These are phyloP conservation scores for Rotaria magnacalcarata DNA, from an alignment of 2,888 invertebrate species.

Conservation along the genomic window DNA sequence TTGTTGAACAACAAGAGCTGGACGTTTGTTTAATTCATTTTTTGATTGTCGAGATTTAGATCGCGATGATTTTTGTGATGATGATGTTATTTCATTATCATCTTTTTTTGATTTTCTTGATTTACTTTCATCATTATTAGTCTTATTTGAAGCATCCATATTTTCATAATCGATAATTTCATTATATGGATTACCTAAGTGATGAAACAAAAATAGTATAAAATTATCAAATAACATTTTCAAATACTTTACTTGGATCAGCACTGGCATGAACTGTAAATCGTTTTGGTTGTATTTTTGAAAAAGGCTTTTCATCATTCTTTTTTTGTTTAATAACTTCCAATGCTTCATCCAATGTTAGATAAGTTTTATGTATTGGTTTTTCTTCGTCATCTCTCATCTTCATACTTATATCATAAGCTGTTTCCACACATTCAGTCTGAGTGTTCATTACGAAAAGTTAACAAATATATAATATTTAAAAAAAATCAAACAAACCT, in stretches of 20 bases:
- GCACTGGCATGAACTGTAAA: constrained; percentile 5
- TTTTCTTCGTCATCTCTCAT: neutral
- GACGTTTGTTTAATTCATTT: neutral
- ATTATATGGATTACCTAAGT: constrained; percentile 22
- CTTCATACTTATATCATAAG: constrained; percentile 12
- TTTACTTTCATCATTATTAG: neutral
- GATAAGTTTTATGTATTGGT: neutral
- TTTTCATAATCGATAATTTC: constrained; percentile 30
- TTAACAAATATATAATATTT: neutral
- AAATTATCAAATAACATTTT: neutral
- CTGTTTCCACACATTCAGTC: constrained; percentile 4
- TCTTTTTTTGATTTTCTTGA: neutral
- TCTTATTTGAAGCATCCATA: neutral
- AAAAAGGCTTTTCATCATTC: neutral
- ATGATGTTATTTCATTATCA: neutral
- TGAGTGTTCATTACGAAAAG: neutral
- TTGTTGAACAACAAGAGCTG: constrained; percentile 27
- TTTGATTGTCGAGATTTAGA: neutral
- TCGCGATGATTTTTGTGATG: neutral
- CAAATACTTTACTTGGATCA: neutral
- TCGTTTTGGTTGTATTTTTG: neutral
- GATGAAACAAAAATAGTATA: neutral
- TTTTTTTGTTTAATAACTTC: neutral
- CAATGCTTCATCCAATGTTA: neutral
- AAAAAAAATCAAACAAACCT: neutral